phyloP scores from a whole-genome alignment of 2,797 vertebrate genomes.

The Hozukius guyotensis region DNA sequence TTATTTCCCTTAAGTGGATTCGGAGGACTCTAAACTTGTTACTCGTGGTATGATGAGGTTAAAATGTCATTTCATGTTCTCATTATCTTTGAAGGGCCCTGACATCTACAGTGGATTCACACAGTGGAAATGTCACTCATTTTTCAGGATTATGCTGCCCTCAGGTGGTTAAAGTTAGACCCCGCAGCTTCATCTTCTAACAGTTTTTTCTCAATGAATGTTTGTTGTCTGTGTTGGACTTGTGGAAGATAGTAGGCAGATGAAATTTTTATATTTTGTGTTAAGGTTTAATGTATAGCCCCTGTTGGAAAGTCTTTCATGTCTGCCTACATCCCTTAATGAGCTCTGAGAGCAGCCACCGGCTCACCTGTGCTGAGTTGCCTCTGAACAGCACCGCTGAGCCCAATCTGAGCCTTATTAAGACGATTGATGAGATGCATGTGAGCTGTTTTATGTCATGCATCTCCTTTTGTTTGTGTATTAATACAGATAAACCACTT shows the following conservation, averaged over 20 bases:
- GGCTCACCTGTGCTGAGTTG: no score
- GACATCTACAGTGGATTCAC: neutral
- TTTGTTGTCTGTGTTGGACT: neutral
- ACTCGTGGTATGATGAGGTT: neutral
- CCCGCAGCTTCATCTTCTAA: neutral
- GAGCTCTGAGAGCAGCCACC: no score
- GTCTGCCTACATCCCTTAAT: no score
- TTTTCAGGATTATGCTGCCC: constrained; percentile 52
- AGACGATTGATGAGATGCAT: no score
- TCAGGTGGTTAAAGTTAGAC: constrained; percentile 43
- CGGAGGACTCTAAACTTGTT: neutral
- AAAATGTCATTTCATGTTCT: neutral
- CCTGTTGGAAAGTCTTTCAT: no score
- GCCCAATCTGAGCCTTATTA: no score
- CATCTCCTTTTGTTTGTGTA: no score
- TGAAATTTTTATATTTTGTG: neutral
- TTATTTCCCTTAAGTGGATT: neutral
- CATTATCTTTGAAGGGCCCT: neutral
- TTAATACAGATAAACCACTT: no score
- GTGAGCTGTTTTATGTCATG: no score
- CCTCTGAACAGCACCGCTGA: no score
- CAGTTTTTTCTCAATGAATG: neutral
- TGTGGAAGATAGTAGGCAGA: neutral
- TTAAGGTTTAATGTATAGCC: neutral
- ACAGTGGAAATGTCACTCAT: neutral